Evolutionary conservation across 2,888 invertebrate species (phyloP).

Genomic region (Priocnemis perturbator): DNA sequence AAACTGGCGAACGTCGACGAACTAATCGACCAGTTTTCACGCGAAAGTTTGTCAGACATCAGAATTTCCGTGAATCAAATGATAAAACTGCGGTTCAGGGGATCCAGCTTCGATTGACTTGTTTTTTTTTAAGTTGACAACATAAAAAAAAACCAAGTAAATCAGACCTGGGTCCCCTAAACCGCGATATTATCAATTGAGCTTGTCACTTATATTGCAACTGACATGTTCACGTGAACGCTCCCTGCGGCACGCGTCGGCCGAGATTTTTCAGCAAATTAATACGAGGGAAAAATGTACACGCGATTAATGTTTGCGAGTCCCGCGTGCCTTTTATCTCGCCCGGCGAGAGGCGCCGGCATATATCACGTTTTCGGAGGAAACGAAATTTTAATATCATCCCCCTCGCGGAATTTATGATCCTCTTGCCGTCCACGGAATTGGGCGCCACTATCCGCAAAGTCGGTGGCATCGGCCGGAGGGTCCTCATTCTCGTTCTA

Average conservation of each 20-base stretch:
- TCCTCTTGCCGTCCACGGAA: constrained; percentile 28
- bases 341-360: constrained; percentile 38
- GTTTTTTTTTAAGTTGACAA: too few species aligned
- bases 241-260: neutral
- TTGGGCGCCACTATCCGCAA: constrained; percentile 28
- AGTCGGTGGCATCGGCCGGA: constrained; percentile 17
- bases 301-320: constrained; percentile 46
- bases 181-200: too few species aligned
- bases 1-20: neutral
- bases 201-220: too few species aligned
- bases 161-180: too few species aligned
- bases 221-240: too few species aligned
- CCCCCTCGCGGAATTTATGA: constrained; percentile 46
- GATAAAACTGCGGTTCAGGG: too few species aligned
- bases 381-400: constrained; percentile 55
- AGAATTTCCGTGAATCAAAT: too few species aligned
- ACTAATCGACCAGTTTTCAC: too few species aligned
- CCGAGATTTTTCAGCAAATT: neutral
- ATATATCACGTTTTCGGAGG: constrained; percentile 40
- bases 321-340: constrained; percentile 23
- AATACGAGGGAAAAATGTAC: constrained; percentile 18
- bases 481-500: constrained; percentile 1
- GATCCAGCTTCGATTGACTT: too few species aligned
- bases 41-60: too few species aligned
- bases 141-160: too few species aligned